Evolutionary conservation across 2,888 invertebrate genomes (phyloP), one percentile per base, ranked within the genome.

Genomic region (Synergus japonicus): DNA sequence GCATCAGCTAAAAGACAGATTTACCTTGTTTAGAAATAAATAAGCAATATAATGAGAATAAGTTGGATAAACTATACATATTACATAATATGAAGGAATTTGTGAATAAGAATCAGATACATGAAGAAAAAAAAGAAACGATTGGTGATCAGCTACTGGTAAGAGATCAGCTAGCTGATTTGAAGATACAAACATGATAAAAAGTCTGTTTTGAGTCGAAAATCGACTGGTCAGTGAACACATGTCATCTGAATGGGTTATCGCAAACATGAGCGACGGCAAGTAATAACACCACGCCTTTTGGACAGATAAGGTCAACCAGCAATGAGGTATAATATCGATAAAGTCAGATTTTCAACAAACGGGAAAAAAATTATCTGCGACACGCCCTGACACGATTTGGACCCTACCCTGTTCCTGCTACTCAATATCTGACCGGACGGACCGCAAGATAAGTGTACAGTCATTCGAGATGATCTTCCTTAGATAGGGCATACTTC

Each of bases 381-480:
- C 83, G 87, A 90, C 90, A 90, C 89, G 87, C 89, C 89, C 88
- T 86, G 85, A 89, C 89, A 90, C 87, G 83, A 86, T 89, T 88
- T 88, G 84, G 86, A 88, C 49, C 29, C 37, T 37, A 87, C 86
- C 86, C 81, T 83, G 44, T 58, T 80, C 63, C 46, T 37, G 22
- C 18, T 65, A 63, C 78, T 80, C 77, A 77, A 84, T 87, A 85
- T 85, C 86, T 77, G 18, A 69, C 77, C 80, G 81, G 85, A 60
- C 65, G 81, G 78, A 84, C 83, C 78, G 84, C 84, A 85, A 89
- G 89, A 89, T 89, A 89, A 89, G 87, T 87, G 85, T 84, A 86
- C 84, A 7, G 44, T 29, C 22, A 83, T 86, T 86, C 85, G 18
- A 86, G 85, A 85, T 87, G 83, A 89, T 89, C 89, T 86, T 80